These are phyloP conservation scores for Phoxinus dragarum DNA, from an alignment of 2,797 vertebrate species.

Conservation along the genomic window DNA sequence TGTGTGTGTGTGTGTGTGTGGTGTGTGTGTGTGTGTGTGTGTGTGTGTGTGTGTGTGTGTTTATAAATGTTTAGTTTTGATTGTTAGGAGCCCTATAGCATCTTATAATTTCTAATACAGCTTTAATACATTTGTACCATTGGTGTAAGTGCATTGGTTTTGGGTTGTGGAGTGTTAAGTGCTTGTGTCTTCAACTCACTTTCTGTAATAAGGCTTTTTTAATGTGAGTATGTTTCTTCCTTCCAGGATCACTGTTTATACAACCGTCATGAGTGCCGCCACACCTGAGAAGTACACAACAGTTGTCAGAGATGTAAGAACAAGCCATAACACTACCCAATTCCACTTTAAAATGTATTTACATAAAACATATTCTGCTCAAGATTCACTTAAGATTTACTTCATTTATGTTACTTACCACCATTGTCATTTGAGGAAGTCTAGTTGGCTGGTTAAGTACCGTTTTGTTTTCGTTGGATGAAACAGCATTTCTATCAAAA, in stretches of 20 bases:
- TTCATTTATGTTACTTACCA: not conserved
- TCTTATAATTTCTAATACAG: not conserved
- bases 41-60: no score
- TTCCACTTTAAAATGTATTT: not conserved
- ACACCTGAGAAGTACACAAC: slow-evolving; percentile 73
- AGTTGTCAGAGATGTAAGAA: slow-evolving; percentile 64
- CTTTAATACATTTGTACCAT: not conserved
- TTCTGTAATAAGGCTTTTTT: not conserved
- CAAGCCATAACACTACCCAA: not conserved
- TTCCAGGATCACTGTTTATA: slow-evolving; percentile 76
- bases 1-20: no score
- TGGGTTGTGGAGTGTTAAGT: not conserved
- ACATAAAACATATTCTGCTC: not conserved
- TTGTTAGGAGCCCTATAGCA: not conserved
- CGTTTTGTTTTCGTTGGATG: not conserved
- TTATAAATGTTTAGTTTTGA: not conserved
- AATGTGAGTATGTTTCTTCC: slow-evolving; percentile 9
- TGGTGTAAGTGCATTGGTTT: not conserved
- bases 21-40: no score
- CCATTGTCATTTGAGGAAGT: not conserved
- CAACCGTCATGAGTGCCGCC: slow-evolving; percentile 79
- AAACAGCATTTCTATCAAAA: not conserved
- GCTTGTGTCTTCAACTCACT: not conserved
- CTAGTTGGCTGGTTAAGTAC: not conserved
- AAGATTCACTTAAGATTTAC: not conserved